A percentile compares a stretch with the other conserved stretches of the same genome.
Conservation (phyloP, 1,140 invertebrate genomes). For the Leptopilina clavipes region DNA sequence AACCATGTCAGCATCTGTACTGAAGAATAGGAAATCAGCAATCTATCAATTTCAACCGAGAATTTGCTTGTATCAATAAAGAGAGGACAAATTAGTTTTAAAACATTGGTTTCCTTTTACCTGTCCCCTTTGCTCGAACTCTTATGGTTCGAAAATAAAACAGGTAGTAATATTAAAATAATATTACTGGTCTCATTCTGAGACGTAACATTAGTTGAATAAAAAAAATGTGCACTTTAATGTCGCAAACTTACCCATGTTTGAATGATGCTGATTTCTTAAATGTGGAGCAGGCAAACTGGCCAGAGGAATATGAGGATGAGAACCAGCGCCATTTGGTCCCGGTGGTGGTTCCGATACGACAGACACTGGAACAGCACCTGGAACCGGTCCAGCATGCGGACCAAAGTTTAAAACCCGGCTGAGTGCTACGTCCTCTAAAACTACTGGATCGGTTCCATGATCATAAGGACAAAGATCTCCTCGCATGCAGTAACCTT, state of each 20-base stretch:
- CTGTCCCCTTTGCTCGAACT: too few relatives aligned
- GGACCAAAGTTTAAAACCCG: conserved; percentile 77
- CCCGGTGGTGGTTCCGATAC: conserved; percentile 67
- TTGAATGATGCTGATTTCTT: conserved; percentile 73
- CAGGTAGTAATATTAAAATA: too few relatives aligned
- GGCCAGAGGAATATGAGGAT: conserved; percentile 73
- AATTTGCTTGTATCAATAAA: too few relatives aligned
- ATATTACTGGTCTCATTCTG: too few relatives aligned
- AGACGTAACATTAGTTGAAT: conserved; percentile 40
- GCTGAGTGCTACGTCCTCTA: conserved; percentile 86
- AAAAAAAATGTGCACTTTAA: background rate
- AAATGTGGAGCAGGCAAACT: conserved; percentile 75
- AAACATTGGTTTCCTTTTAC: too few relatives aligned
- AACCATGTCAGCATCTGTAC: too few relatives aligned
- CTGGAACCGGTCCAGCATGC: conserved; percentile 71
- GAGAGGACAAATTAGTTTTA: too few relatives aligned
- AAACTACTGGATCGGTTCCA: conserved; percentile 93
- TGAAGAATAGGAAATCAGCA: too few relatives aligned
- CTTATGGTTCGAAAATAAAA: too few relatives aligned
- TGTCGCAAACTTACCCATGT: conserved; percentile 63
- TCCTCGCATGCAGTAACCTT: conserved; percentile 95
- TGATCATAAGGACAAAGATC: conserved; percentile 97
- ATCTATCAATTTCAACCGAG: too few relatives aligned
- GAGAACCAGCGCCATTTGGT: conserved; percentile 72
- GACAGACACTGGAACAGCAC: conserved; percentile 67